Evolutionary conservation across 1,140 invertebrate species (phyloP).

Genomic region (Aphelinus atriplicis): DNA sequence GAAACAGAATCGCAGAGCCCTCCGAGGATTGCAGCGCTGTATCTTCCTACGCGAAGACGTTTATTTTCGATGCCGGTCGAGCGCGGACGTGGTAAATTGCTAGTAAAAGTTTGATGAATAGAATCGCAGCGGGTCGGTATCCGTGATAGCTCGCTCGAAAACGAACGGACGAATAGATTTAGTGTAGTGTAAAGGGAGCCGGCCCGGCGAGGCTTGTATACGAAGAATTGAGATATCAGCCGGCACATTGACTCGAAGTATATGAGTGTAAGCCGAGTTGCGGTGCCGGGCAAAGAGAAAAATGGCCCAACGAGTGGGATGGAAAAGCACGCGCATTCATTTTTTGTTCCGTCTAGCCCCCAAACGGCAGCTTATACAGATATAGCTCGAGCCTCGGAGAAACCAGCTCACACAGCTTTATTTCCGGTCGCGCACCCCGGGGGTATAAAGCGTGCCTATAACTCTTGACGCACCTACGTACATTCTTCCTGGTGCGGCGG

Average conservation of each 20-base stretch:
- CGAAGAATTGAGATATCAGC: too few species aligned
- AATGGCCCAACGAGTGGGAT: background rate
- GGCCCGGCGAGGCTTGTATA: too few species aligned
- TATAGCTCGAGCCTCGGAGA: background rate
- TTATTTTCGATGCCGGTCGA: constrained; percentile 23
- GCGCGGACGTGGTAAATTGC: constrained; percentile 28
- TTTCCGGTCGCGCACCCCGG: background rate
- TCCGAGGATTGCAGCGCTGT: background rate
- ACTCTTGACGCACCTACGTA: background rate
- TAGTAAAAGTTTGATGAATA: constrained; percentile 13
- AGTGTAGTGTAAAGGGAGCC: too few species aligned
- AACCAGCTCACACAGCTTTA: background rate
- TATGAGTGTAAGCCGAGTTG: background rate
- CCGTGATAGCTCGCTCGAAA: constrained; percentile 10
- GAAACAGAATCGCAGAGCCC: background rate
- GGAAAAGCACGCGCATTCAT: constrained; percentile 6
- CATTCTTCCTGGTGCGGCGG: background rate
- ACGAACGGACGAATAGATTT: constrained; percentile 12
- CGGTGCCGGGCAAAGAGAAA: constrained; percentile 1
- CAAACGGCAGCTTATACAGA: background rate
- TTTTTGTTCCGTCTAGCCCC: background rate
- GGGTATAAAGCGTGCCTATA: background rate
- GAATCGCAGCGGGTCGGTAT: constrained; percentile 1
- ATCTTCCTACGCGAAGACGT: background rate
- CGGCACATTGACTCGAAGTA: too few species aligned